A percentile compares a stretch with the other conserved stretches of the same genome.
These are phyloP conservation scores for Clostera curtula DNA, from an alignment of 2,888 invertebrate species.

Conservation along the genomic window DNA sequence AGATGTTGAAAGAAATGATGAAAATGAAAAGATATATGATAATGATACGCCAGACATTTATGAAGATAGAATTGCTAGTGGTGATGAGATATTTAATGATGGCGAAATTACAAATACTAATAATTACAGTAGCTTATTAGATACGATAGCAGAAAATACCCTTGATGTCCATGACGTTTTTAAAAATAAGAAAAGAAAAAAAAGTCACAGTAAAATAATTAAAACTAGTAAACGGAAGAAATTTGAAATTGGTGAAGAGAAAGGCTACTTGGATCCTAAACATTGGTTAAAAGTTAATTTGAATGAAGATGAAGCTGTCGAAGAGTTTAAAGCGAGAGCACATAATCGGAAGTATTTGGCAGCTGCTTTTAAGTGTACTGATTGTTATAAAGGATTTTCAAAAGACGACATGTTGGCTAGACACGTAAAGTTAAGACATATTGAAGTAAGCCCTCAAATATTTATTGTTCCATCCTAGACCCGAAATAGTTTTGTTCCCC, in stretches of 20 bases:
- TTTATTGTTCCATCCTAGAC: too few relatives aligned
- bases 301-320: conserved; percentile 47
- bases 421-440: conserved; percentile 42
- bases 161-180: not conserved
- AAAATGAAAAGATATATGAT: not conserved
- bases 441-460: conserved; percentile 38
- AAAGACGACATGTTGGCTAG: conserved; percentile 46
- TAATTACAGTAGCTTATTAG: not conserved
- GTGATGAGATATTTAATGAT: not conserved
- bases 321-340: conserved; percentile 37
- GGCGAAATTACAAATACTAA: not conserved
- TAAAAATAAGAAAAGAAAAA: conserved; percentile 2
- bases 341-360: conserved; percentile 37
- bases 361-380: conserved; percentile 40
- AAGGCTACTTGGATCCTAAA: conserved; percentile 25
- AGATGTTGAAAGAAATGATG: conserved; percentile 1
- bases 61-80: not conserved
- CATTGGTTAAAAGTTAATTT: conserved; percentile 47
- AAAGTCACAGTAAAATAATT: not conserved
- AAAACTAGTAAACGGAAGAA: conserved; percentile 3
- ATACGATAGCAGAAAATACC: not conserved
- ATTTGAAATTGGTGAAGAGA: conserved; percentile 3
- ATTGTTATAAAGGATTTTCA: conserved; percentile 50
- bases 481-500: too few relatives aligned
- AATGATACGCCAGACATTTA: not conserved